Evolutionary conservation across 2,888 invertebrate species (phyloP).

Genomic region (Monoplex corrugatus): DNA sequence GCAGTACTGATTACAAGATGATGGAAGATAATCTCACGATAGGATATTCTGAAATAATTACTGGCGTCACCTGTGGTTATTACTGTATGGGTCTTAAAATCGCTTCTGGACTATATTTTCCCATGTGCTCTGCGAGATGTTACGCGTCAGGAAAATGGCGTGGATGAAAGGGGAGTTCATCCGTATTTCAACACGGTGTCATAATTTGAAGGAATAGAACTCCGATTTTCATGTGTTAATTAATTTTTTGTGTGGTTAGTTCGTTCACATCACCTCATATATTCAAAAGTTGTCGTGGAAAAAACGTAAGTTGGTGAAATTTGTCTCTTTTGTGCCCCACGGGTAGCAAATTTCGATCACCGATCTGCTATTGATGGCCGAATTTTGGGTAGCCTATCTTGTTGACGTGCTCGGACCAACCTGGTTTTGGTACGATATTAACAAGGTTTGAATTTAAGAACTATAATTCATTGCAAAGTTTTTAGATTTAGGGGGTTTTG

Average conservation of each 20-base stretch:
- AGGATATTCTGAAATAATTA: no score
- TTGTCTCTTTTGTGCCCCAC: background rate
- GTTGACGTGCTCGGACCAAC: constrained; percentile 38
- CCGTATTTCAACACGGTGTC: constrained; percentile 49
- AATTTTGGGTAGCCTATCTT: background rate
- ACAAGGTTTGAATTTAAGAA: no score
- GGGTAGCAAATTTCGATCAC: constrained; percentile 33
- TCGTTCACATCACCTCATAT: background rate
- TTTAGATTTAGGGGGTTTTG: no score
- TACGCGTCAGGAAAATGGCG: constrained; percentile 57
- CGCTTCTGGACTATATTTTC: constrained; percentile 44
- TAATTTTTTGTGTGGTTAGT: background rate
- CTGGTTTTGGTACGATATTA: no score
- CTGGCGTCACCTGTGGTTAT: no score
- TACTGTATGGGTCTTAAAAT: no score
- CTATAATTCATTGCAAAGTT: no score
- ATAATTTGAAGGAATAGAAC: constrained; percentile 19
- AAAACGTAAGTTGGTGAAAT: constrained; percentile 7
- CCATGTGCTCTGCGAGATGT: constrained; percentile 32
- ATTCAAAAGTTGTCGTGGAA: background rate
- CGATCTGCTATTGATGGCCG: constrained; percentile 38
- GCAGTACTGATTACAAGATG: background rate
- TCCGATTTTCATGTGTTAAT: background rate
- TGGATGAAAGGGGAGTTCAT: constrained; percentile 62
- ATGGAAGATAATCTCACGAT: background rate